Evolutionary conservation across 2,113 vertebrate species (phyloP), one percentile per base, ranked within the genome.

Genomic region (Penelope pileata): DNA sequence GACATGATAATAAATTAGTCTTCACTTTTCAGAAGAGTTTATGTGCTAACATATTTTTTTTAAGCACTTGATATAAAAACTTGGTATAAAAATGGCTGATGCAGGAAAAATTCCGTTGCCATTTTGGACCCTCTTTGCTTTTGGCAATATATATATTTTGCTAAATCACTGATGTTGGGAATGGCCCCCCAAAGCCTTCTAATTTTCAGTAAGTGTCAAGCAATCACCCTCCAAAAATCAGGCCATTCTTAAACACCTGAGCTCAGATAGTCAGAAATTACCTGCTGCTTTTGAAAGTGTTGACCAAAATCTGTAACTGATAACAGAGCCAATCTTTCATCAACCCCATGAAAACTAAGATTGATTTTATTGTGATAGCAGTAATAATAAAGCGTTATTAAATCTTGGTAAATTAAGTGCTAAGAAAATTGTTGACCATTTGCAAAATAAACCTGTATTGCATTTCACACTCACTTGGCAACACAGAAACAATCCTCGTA

Each of bases 1-100:
- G 97, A 98, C 98, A 98, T 96, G 97, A 98, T 98, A 98, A 98
- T 98, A 97, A 98, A 98, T 98, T 97, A 98, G 97, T 98, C 97
- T 98, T 97, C 96, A 97, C 97, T 98, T 97, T 98, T 98, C 97
- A 96, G 96, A 97, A 98, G 97, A 98, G 96, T 98, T 98, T 96
- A 97, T 98, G 96, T 88, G 96, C 92, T 76, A 67, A 96, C 94
- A 94, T 96, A 94, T 96, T 95, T 90, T n/a, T 95, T 96, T 90
- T 91, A 95, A 97, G 96, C 91, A 88, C 93, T 95, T 50, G 94
- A 87, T 96, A 85, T 90, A 94, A 97, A 98, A 97, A 96, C 82
- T 96, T 94, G 95, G 96, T 96, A 96, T 60, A 84, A 97, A 94
- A 96, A 94, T 90, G 91, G 91, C 91, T 91, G 86, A 96, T 87